These are phyloP conservation scores for Argyrosomus japonicus DNA, from an alignment of 2,113 vertebrate species.

Conservation along the genomic window DNA sequence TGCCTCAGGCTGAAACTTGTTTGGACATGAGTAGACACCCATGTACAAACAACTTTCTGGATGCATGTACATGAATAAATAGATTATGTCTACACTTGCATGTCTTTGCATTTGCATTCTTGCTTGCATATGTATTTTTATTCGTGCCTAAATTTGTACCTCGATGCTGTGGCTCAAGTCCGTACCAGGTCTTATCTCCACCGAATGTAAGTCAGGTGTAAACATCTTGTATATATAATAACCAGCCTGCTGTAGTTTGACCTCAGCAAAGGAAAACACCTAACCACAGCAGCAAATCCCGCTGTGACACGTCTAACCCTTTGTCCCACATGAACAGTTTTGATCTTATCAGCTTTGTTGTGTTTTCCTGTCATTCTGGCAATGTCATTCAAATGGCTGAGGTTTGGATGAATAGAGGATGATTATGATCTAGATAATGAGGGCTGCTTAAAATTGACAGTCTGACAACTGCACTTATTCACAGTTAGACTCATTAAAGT, in stretches of 20 bases:
- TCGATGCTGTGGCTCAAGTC: constrained; percentile 35
- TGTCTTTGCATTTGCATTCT: not conserved
- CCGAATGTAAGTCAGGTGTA: constrained; percentile 35
- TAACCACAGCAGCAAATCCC: constrained; percentile 8
- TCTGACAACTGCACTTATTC: constrained; percentile 38
- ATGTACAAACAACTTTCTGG: too few relatives aligned
- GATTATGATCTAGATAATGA: constrained; percentile 49
- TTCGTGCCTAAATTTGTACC: constrained; percentile 30
- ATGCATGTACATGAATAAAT: too few relatives aligned
- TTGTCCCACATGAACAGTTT: not conserved
- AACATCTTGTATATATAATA: constrained; percentile 69
- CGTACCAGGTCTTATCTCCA: not conserved
- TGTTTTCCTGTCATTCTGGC: constrained; percentile 33
- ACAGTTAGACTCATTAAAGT: constrained; percentile 43
- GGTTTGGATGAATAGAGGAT: constrained; percentile 48
- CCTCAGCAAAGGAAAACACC: constrained; percentile 33
- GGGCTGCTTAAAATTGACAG: constrained; percentile 34
- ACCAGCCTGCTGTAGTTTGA: constrained; percentile 31
- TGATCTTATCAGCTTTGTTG: not conserved
- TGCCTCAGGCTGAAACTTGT: not conserved
- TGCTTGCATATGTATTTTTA: constrained; percentile 7
- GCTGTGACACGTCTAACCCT: constrained; percentile 3
- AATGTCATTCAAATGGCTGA: constrained; percentile 28
- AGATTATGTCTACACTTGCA: not conserved
- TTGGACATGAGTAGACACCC: too few relatives aligned